These are phyloP conservation scores for Pardalotus punctatus DNA, from an alignment of 2,113 vertebrate species.

Conservation along the genomic window DNA sequence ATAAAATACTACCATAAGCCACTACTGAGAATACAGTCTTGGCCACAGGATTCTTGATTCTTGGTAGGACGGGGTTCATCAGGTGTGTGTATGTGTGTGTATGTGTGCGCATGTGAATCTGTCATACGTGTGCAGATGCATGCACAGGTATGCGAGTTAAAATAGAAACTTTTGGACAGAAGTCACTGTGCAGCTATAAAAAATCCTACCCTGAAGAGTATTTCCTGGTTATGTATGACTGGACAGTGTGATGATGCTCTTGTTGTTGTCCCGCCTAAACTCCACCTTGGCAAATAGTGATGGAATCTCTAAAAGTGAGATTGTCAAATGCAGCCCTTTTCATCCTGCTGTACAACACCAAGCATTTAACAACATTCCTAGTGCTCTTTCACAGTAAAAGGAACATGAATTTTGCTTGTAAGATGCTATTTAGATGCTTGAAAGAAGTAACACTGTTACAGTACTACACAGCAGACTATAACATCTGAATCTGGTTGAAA, in stretches of 20 bases:
- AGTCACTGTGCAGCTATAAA: neutral
- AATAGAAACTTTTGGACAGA: neutral
- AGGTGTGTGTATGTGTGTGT: fast-evolving
- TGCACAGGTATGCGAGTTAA: fast-evolving
- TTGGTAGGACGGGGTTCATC: neutral
- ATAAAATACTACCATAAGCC: neutral
- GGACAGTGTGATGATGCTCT: neutral
- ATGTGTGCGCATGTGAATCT: neutral
- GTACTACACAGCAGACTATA: neutral
- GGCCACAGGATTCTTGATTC: neutral
- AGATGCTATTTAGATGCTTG: neutral
- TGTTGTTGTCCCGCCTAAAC: neutral
- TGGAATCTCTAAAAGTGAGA: neutral
- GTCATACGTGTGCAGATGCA: too few relatives aligned
- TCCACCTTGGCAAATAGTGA: neutral
- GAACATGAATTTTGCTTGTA: neutral
- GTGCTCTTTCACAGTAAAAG: neutral
- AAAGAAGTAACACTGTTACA: neutral
- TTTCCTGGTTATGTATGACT: neutral
- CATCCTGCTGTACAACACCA: neutral
- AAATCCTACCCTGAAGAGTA: neutral
- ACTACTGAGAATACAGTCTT: neutral
- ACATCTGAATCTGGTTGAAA: neutral
- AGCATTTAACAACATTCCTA: neutral
- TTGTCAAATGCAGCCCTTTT: neutral